These are phyloP conservation scores for Gavialis gangeticus DNA, from an alignment of 2,113 vertebrate genomes.

Conservation along the genomic window DNA sequence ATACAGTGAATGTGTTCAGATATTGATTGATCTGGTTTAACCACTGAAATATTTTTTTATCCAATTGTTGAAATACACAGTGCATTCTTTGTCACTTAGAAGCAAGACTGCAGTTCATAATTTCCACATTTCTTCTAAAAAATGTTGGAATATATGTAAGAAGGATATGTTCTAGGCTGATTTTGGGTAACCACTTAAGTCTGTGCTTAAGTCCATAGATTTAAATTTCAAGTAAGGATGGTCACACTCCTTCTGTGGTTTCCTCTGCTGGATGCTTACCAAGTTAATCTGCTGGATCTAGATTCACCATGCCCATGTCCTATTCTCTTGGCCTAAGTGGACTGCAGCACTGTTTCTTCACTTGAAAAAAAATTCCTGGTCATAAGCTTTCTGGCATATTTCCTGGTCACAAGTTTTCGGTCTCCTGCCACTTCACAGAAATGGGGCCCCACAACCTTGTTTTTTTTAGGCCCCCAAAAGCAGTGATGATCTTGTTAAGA, in stretches of 20 bases:
- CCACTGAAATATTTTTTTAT: conserved; percentile 8
- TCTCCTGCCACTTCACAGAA: background rate
- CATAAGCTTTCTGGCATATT: background rate
- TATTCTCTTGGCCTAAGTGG: background rate
- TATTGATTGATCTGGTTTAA: conserved; percentile 35
- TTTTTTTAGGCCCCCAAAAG: background rate
- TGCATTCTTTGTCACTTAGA: background rate
- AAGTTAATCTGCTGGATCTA: background rate
- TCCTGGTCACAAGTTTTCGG: background rate
- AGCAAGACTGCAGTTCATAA: background rate
- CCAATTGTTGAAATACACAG: conserved; percentile 18
- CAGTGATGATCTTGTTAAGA: background rate
- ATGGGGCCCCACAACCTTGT: background rate
- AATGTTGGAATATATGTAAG: background rate
- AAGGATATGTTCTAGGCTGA: background rate
- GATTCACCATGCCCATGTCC: background rate
- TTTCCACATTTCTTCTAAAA: conserved; percentile 34
- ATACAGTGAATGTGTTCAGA: conserved; percentile 15
- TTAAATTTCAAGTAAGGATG: conserved; percentile 17
- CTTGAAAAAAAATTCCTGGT: background rate
- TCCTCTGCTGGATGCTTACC: background rate
- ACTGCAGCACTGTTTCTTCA: background rate
- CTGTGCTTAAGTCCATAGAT: background rate
- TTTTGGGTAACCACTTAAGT: conserved; percentile 34
- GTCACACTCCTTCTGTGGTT: background rate